Evolutionary conservation across 2,888 invertebrate genomes (phyloP).

Genomic region (Oscheius sp.): DNA sequence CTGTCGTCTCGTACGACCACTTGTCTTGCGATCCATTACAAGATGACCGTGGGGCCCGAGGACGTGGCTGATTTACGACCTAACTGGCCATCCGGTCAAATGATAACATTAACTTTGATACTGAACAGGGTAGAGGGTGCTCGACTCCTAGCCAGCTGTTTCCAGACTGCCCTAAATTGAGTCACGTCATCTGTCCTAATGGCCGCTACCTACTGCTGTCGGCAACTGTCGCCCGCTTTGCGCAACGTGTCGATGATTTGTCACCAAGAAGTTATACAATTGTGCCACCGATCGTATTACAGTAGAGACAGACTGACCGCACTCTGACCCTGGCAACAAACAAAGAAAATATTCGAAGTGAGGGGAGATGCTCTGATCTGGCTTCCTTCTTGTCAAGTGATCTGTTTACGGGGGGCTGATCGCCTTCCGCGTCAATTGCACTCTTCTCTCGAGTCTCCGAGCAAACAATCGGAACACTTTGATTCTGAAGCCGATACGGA

Average conservation of each 20-base stretch:
- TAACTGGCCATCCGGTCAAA: constrained; percentile 6
- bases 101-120: not conserved
- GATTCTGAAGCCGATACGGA: constrained; percentile 22
- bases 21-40: constrained; percentile 26
- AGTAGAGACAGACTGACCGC: not conserved
- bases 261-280: constrained; percentile 34
- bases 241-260: constrained; percentile 26
- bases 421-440: constrained; percentile 18
- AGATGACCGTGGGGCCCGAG: constrained; percentile 34
- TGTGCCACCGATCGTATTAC: constrained; percentile 26
- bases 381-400: not conserved
- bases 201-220: constrained; percentile 1
- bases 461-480: constrained; percentile 23
- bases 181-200: not conserved
- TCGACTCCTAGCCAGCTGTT: too few species aligned
- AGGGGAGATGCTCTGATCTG: not conserved
- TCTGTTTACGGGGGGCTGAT: constrained; percentile 18
- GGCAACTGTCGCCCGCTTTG: constrained; percentile 24
- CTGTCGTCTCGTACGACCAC: not conserved
- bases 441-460: constrained; percentile 6
- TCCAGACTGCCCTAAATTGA: too few species aligned
- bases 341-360: not conserved
- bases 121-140: too few species aligned
- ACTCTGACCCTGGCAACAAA: not conserved
- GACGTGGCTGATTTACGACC: constrained; percentile 29